Percentiles rank a stretch among this genome's conserved stretches.
Conservation (phyloP, 2,113 vertebrate species). For the Thalassarche chlororhynchos region DNA sequence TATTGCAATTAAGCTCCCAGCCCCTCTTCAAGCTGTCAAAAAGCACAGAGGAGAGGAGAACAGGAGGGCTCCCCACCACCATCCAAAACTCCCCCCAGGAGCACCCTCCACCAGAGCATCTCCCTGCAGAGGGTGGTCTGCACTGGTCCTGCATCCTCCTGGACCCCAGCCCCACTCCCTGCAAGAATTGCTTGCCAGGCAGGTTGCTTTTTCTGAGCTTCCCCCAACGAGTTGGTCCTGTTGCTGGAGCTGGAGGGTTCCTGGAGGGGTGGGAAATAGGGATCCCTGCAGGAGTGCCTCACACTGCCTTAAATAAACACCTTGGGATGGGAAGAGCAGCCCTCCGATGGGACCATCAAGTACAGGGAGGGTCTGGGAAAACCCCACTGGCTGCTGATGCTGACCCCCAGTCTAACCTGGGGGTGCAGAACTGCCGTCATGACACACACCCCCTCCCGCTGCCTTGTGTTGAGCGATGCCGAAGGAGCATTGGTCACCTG, state of each 20-base stretch:
- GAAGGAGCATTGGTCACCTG: background rate
- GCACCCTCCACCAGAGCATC: background rate
- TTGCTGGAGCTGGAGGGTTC: background rate
- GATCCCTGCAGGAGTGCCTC: background rate
- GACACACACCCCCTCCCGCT: accelerated
- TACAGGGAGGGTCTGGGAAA: background rate
- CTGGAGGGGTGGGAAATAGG: background rate
- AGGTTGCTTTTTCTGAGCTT: background rate
- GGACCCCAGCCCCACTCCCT: too few species aligned
- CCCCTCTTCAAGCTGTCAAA: background rate
- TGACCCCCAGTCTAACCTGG: background rate
- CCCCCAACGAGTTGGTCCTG: background rate
- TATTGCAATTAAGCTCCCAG: background rate
- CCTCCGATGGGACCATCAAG: background rate
- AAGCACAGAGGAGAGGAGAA: background rate
- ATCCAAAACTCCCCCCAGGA: background rate
- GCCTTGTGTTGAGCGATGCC: accelerated
- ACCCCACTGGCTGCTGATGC: background rate
- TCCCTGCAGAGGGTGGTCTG: background rate
- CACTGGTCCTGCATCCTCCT: background rate
- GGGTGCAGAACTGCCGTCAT: background rate
- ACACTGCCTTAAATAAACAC: background rate
- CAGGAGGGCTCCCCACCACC: too few species aligned
- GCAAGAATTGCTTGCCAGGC: background rate
- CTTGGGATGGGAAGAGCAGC: background rate